These are phyloP conservation scores for Hippoglossus stenolepis DNA, from an alignment of 2,113 vertebrate species.

Conservation along the genomic window DNA sequence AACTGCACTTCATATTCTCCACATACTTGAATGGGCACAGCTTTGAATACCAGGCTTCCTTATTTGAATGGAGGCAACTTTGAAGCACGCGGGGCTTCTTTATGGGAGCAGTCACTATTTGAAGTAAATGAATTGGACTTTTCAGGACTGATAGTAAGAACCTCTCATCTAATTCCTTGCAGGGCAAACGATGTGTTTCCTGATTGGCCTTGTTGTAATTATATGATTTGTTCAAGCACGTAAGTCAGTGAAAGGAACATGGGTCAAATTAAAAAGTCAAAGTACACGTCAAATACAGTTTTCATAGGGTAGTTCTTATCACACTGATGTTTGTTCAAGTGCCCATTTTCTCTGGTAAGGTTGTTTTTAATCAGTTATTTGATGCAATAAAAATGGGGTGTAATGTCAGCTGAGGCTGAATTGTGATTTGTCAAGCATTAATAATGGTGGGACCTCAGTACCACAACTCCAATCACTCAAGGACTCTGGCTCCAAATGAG, in stretches of 20 bases:
- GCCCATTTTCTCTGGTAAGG: too few relatives aligned
- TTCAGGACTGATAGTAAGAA: neutral
- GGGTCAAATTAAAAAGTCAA: too few relatives aligned
- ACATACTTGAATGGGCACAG: neutral
- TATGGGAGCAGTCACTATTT: neutral
- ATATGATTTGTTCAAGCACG: neutral
- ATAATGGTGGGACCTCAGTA: too few relatives aligned
- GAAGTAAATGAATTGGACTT: neutral
- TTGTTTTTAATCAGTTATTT: too few relatives aligned
- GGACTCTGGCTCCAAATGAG: too few relatives aligned
- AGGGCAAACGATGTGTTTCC: neutral
- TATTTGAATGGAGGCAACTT: conserved; percentile 11
- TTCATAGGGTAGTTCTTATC: too few relatives aligned
- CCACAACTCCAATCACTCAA: too few relatives aligned
- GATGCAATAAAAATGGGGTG: too few relatives aligned
- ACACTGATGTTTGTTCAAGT: too few relatives aligned
- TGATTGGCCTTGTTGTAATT: neutral
- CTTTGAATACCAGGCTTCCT: neutral
- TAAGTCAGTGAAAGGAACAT: neutral
- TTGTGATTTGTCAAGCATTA: too few relatives aligned
- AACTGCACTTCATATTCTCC: conserved; percentile 5
- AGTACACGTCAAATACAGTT: too few relatives aligned
- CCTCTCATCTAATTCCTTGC: neutral
- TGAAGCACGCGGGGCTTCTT: conserved; percentile 1
- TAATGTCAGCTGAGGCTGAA: too few relatives aligned